phyloP scores from a whole-genome alignment of 2,113 vertebrate genomes.

The Prunella himalayana region DNA sequence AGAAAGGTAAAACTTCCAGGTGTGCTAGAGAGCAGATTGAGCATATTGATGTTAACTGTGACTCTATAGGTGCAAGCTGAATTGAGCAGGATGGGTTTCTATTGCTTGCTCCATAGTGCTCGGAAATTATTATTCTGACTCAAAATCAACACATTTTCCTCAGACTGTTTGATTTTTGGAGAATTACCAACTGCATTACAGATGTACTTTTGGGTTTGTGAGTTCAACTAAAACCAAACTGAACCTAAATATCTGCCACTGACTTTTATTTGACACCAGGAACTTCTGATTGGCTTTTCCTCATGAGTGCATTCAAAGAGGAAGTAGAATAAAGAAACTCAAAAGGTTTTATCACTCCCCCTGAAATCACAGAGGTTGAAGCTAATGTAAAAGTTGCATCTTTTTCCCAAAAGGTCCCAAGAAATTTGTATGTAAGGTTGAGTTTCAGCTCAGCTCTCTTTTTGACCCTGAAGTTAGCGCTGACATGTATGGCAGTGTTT shows the following conservation, averaged over 20 bases:
- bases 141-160: neutral
- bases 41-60: neutral
- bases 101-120: fast-evolving
- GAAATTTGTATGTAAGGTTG: neutral
- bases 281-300: neutral
- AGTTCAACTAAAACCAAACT: neutral
- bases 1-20: neutral
- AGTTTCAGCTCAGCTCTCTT: neutral
- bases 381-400: neutral
- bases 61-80: fast-evolving
- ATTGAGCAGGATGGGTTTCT: neutral
- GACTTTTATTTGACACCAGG: neutral
- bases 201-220: neutral
- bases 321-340: neutral
- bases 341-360: neutral
- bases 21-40: neutral
- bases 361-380: neutral
- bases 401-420: neutral
- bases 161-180: neutral
- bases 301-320: neutral
- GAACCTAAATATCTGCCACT: neutral
- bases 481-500: neutral
- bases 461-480: neutral
- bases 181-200: neutral
- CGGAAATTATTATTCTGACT: neutral